phyloP scores from a whole-genome alignment of 2,888 invertebrate genomes.

The Calliscelio sp. region DNA sequence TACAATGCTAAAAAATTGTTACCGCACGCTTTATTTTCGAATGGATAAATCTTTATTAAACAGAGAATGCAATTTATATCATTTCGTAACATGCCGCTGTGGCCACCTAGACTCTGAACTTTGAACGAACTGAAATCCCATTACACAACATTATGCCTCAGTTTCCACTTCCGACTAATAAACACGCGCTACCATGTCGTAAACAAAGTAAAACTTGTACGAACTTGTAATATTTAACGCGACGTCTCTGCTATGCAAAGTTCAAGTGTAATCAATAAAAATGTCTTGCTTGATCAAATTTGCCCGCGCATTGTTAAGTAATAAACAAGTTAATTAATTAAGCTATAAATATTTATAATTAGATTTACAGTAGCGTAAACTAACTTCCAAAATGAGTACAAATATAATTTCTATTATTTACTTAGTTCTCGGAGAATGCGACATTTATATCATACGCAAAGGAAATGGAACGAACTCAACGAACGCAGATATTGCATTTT shows the following conservation, averaged over 20 bases:
- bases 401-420: too few relatives aligned
- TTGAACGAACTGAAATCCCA: conserved; percentile 58
- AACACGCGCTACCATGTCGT: conserved; percentile 54
- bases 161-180: conserved; percentile 55
- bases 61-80: conserved; percentile 47
- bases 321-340: too few relatives aligned
- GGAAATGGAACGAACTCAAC: too few relatives aligned
- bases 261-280: conserved; percentile 54
- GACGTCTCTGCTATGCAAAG: conserved; percentile 26
- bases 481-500: neutral
- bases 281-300: conserved; percentile 23
- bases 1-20: conserved; percentile 38
- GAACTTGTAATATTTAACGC: conserved; percentile 63
- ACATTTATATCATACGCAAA: too few relatives aligned
- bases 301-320: too few relatives aligned
- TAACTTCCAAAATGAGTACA: too few relatives aligned
- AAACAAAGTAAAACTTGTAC: conserved; percentile 60
- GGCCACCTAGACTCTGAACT: conserved; percentile 51
- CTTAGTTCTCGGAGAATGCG: too few relatives aligned
- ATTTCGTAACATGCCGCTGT: conserved; percentile 34
- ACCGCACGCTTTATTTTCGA: conserved; percentile 18
- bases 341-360: too few relatives aligned
- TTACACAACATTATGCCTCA: conserved; percentile 60
- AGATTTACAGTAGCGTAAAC: too few relatives aligned
- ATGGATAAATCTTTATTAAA: conserved; percentile 37